Base-by-base conservation (phyloP, 2,888 invertebrate genomes). In the Lissocephala sabroskyi region DNA sequence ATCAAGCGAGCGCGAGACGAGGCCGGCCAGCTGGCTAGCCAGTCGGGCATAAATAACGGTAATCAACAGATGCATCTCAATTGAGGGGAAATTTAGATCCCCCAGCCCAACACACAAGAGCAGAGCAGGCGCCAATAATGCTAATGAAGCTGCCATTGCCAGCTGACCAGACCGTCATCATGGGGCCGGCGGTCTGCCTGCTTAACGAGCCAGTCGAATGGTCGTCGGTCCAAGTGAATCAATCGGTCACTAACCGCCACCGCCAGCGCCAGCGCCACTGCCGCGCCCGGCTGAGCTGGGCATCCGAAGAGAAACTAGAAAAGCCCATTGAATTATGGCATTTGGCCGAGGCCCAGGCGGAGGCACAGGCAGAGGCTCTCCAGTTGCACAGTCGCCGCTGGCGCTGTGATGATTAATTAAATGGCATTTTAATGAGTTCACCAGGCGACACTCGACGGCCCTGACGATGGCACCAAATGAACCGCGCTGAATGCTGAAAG, bases 401-500 rank as follows among this genome's bases (percentile, higher is more conserved):
- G 16, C 45, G 43, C 56, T 60, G 56, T 52, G 59, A 67, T 79
- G 79, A 80, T 79, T 79, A 79, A 79, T 79, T 80, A 80, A 79
- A 79, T 76, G 79, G 74, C 64, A 79, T 79, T 79, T 79, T 80
- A 79, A 79, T 80, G 81, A 79, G 79, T 75, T 61, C 71, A 63
- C 62, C 62, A 50, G 59, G 59, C 48, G 44, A 47, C 10, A 16
- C 29, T 17, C 16, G 29, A 30, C 23, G n/a, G n/a, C n/a, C n/a
- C n/a, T n/a, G n/a, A n/a, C n/a, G n/a, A n/a, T n/a, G n/a, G n/a
- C n/a, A n/a, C n/a, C n/a, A n/a, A n/a, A n/a, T n/a, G n/a, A n/a
- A n/a, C n/a, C n/a, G n/a, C n/a, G n/a, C n/a, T n/a, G n/a, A n/a
- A n/a, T n/a, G n/a, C n/a, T n/a, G n/a, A n/a, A n/a, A n/a, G n/a